A percentile compares a stretch with the other conserved stretches of the same genome.
These are phyloP conservation scores for Lacerta viridis DNA, from an alignment of 2,797 vertebrate genomes.

Conservation along the genomic window DNA sequence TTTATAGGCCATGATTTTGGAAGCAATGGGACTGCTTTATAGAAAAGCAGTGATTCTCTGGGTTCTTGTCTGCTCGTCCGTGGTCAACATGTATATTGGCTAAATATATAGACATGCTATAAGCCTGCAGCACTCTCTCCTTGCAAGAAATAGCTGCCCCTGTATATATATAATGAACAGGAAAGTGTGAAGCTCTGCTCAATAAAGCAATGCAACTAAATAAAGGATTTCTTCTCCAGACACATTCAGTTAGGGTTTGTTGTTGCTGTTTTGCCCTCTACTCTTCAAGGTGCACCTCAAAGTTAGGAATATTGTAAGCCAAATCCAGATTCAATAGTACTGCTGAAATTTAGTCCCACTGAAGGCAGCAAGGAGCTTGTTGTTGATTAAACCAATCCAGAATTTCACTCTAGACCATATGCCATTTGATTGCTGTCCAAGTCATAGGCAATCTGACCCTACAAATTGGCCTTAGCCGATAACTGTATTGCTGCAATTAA, in stretches of 20 bases:
- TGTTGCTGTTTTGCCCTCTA: not conserved
- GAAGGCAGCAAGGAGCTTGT: not conserved
- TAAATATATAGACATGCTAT: not conserved
- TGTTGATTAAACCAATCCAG: not conserved
- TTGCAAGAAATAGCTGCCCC: not conserved
- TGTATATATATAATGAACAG: not conserved
- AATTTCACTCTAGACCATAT: conserved; percentile 7
- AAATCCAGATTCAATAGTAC: not conserved
- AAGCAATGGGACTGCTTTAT: not conserved
- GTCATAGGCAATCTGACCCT: not conserved
- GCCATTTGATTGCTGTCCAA: not conserved
- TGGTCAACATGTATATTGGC: not conserved
- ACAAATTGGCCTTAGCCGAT: not conserved
- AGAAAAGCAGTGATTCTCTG: not conserved
- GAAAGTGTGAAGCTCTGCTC: not conserved
- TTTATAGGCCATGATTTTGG: not conserved
- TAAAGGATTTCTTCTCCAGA: not conserved
- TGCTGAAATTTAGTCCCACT: not conserved
- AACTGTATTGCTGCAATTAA: not conserved
- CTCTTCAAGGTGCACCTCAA: not conserved
- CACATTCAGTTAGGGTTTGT: not conserved
- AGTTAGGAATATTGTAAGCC: not conserved
- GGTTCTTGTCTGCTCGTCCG: not conserved
- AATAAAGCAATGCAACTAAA: not conserved
- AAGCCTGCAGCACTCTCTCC: not conserved